Percentiles rank a stretch among this genome's conserved stretches.
These are phyloP conservation scores for Diarsia brunnea DNA, from an alignment of 2,888 invertebrate species.

Conservation along the genomic window DNA sequence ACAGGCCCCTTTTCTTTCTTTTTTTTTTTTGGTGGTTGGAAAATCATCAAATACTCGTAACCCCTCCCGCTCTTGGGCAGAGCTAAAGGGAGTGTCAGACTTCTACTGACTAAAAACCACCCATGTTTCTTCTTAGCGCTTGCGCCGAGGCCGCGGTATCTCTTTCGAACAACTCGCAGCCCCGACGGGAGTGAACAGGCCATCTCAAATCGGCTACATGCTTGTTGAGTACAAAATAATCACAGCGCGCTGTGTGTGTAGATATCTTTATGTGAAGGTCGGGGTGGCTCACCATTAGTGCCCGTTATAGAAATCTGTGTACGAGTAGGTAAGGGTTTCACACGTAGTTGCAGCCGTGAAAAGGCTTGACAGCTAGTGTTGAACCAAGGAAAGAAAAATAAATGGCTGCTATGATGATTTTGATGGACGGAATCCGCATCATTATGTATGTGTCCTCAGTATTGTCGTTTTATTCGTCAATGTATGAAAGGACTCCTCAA, in stretches of 20 bases:
- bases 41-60: too few relatives aligned
- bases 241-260: background rate
- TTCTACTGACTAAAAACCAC: too few relatives aligned
- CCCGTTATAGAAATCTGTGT: background rate
- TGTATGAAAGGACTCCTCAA: background rate
- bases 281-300: background rate
- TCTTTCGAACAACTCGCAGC: too few relatives aligned
- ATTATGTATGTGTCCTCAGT: background rate
- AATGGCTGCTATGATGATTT: background rate
- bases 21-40: too few relatives aligned
- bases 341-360: background rate
- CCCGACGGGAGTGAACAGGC: too few relatives aligned
- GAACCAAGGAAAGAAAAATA: background rate
- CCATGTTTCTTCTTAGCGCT: too few relatives aligned
- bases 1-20: too few relatives aligned
- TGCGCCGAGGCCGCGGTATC: too few relatives aligned
- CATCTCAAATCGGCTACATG: background rate
- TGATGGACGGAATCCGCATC: background rate
- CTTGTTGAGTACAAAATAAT: background rate
- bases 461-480: background rate
- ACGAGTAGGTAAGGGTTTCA: background rate
- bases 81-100: too few relatives aligned
- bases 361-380: background rate
- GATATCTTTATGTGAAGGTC: background rate
- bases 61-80: too few relatives aligned